Evolutionary conservation across 1,140 invertebrate species (phyloP), one percentile per base, ranked within the genome.

Genomic region (Lucilia cuprina): DNA sequence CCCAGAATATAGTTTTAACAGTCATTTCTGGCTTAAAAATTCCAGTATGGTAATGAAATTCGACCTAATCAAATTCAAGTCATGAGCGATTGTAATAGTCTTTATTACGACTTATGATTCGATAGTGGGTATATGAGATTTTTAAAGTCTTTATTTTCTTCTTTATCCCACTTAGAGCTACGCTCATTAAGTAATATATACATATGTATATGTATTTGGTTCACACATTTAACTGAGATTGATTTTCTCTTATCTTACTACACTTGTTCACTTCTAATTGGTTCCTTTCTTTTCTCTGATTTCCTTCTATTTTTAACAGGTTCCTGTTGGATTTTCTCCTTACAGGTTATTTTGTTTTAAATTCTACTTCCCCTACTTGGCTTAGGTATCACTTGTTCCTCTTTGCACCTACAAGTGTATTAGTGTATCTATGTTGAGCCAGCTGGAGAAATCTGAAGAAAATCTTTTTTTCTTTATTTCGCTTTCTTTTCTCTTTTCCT

Each of bases 251-350:
- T 55, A 55, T 55, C 14, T n/a, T 3, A 4, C 0, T 14, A 77
- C 74, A 77, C 77, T 47, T 49, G 77, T 80, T 50, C 10, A 3
- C n/a, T 80, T 80, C 41, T 80, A 30, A 80, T 80, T 80, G 49
- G 77, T 80, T 80, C 25, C n/a, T 17, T 10, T 17, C 0, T 17
- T 60, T 80, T 80, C 35, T 80, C 30, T 19, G 30, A 41, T 41
- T 74, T 30, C 74, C 21, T 12, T 80, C 75, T 80, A 25, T 80
- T 50, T 14, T 12, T 17, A 80, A 80, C 77, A 80, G 77, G 77
- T 80, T 80, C 77, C 77, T 80, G 77, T 80, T 80, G 47, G 77
- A 80, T 21, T 80, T 49, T 80, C 77, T 49, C 17, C 41, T 25
- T 21, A 50, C 77, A 50, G 41, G 77, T 80, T 80, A 1, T 50